Percentiles rank a stretch among this genome's conserved stretches.
These are phyloP conservation scores for Festucalex cinctus DNA, from an alignment of 2,113 vertebrate species.

Conservation along the genomic window DNA sequence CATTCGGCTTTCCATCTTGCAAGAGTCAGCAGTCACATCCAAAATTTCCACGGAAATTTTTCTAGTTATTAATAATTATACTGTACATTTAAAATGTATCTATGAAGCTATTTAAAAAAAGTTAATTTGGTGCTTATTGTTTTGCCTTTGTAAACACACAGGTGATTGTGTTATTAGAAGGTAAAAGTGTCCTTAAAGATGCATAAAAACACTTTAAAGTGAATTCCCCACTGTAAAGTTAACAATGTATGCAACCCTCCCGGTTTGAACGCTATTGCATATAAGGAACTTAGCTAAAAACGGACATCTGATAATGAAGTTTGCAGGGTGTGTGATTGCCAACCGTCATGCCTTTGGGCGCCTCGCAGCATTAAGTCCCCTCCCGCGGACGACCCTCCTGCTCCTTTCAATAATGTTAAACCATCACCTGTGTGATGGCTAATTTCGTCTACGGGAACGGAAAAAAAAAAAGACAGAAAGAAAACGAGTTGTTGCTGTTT, in stretches of 20 bases:
- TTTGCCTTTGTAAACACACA: background rate
- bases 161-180: background rate
- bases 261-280: background rate
- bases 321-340: constrained; percentile 1
- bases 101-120: too few species aligned
- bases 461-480: background rate
- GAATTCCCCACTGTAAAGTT: background rate
- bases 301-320: background rate
- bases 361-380: background rate
- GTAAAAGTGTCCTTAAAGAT: background rate
- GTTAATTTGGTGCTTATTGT: background rate
- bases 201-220: background rate
- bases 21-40: too few species aligned
- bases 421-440: constrained; percentile 25
- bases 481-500: constrained; percentile 6
- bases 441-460: background rate
- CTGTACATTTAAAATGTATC: too few species aligned
- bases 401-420: constrained; percentile 1
- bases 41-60: too few species aligned
- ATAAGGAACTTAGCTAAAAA: background rate
- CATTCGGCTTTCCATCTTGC: too few species aligned
- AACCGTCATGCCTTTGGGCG: background rate
- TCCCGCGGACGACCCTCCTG: background rate
- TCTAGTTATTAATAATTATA: too few species aligned
- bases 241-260: background rate